Percentiles rank a stretch among this genome's conserved stretches.
These are phyloP conservation scores for Huso huso DNA, from an alignment of 2,797 vertebrate genomes.

Conservation along the genomic window DNA sequence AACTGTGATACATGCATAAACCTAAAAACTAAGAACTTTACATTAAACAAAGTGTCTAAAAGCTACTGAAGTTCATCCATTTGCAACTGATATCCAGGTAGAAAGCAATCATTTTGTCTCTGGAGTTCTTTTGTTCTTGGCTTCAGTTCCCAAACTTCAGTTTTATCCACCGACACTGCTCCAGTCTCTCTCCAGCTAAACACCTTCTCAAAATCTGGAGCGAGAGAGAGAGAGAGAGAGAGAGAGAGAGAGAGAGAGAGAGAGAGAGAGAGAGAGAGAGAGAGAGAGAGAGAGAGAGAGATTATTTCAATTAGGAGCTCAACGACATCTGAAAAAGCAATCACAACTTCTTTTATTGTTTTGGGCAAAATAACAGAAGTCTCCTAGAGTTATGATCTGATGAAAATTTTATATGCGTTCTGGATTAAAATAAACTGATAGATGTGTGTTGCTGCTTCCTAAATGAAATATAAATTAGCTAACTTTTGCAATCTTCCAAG, in stretches of 20 bases:
- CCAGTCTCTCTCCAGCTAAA: conserved; percentile 34
- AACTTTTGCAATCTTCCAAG: too few relatives aligned
- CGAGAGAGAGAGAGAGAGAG: conserved; percentile 4
- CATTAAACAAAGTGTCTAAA: too few relatives aligned
- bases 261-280: too few relatives aligned
- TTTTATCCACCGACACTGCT: conserved; percentile 19
- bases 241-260: too few relatives aligned
- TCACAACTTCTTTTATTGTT: conserved; percentile 27
- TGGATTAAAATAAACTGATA: too few relatives aligned
- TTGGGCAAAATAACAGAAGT: neutral
- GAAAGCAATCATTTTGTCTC: neutral
- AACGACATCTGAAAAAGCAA: conserved; percentile 38
- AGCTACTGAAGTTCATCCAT: too few relatives aligned
- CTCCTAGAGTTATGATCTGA: too few relatives aligned
- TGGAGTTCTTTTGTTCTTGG: conserved; percentile 13
- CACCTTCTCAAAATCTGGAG: conserved; percentile 41
- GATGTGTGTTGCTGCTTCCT: too few relatives aligned
- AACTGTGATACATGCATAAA: neutral
- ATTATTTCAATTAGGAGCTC: conserved; percentile 26
- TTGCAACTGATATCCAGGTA: neutral
- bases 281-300: too few relatives aligned
- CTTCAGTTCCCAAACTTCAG: conserved; percentile 19
- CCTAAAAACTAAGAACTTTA: too few relatives aligned
- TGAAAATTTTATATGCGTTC: too few relatives aligned
- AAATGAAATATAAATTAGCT: too few relatives aligned